Conservation (phyloP, 2,888 invertebrate species). For the Leptopilina syphax region DNA sequence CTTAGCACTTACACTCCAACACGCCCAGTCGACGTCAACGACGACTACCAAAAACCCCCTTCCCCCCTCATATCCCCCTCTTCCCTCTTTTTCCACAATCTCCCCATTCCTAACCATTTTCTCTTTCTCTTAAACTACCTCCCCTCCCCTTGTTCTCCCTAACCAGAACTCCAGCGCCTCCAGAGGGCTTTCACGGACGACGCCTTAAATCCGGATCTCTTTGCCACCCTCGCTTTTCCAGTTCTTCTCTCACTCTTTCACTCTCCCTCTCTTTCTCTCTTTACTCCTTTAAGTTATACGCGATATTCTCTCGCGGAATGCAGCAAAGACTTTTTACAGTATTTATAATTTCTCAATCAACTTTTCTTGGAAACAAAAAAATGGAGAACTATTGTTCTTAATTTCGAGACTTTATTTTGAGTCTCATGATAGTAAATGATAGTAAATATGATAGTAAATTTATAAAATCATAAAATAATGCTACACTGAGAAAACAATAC, state of each 20-base stretch:
- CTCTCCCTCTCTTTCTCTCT: constrained; percentile 32
- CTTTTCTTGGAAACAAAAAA: constrained; percentile 13
- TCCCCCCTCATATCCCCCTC: constrained; percentile 15
- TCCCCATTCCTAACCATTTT: constrained; percentile 66
- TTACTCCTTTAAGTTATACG: constrained; percentile 47
- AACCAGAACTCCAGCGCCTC: constrained; percentile 66
- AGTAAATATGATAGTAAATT: too few relatives aligned
- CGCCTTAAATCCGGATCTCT: constrained; percentile 76
- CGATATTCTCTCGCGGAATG: constrained; percentile 48
- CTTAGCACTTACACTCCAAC: constrained; percentile 77
- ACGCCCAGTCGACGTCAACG: constrained; percentile 66
- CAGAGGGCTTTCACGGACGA: constrained; percentile 75
- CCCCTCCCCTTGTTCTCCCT: constrained; percentile 41
- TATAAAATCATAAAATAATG: too few relatives aligned
- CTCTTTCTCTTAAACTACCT: constrained; percentile 75
- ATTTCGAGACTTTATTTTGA: too few relatives aligned
- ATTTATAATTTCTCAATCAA: constrained; percentile 42
- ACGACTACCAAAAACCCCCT: constrained; percentile 49
- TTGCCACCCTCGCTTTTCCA: constrained; percentile 58
- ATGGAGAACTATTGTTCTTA: too few relatives aligned
- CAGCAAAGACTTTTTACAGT: constrained; percentile 46
- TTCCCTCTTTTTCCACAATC: constrained; percentile 39
- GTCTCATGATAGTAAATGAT: too few relatives aligned
- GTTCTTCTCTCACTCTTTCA: constrained; percentile 33
- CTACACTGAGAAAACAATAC: too few relatives aligned